These are phyloP conservation scores for Eupithecia subumbrata DNA, from an alignment of 2,888 invertebrate species.

Conservation along the genomic window DNA sequence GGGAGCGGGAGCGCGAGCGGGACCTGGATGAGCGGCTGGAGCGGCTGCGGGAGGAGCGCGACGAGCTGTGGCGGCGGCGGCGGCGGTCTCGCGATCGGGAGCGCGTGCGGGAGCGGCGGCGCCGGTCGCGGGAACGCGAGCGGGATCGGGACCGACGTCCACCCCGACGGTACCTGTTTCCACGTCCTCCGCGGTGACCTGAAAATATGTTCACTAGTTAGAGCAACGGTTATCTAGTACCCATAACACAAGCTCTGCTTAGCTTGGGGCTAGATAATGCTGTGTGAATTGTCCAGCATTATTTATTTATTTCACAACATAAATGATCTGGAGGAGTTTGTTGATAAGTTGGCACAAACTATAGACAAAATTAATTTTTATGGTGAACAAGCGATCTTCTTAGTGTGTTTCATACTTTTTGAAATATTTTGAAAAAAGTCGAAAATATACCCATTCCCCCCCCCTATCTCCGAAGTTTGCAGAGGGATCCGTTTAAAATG, in stretches of 20 bases:
- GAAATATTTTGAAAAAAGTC: no score
- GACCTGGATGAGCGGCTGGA: conserved; percentile 73
- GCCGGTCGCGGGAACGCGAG: conserved; percentile 63
- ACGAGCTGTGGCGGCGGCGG: conserved; percentile 75
- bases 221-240: background rate
- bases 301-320: background rate
- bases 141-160: conserved; percentile 70
- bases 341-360: no score
- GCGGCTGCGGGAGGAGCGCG: conserved; percentile 74
- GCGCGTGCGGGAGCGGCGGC: conserved; percentile 62
- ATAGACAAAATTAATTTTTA: no score
- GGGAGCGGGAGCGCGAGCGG: conserved; percentile 74
- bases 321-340: no score
- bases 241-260: no score
- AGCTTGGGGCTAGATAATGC: no score
- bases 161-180: conserved; percentile 70
- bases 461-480: no score
- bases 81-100: conserved; percentile 70
- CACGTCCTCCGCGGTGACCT: conserved; percentile 78
- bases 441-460: no score
- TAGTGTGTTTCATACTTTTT: no score
- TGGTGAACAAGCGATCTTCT: no score
- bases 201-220: conserved; percentile 22
- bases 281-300: no score
- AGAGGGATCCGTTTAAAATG: no score